Base-by-base conservation (phyloP, 2,113 vertebrate species). In the Leptobrachium leishanense region DNA sequence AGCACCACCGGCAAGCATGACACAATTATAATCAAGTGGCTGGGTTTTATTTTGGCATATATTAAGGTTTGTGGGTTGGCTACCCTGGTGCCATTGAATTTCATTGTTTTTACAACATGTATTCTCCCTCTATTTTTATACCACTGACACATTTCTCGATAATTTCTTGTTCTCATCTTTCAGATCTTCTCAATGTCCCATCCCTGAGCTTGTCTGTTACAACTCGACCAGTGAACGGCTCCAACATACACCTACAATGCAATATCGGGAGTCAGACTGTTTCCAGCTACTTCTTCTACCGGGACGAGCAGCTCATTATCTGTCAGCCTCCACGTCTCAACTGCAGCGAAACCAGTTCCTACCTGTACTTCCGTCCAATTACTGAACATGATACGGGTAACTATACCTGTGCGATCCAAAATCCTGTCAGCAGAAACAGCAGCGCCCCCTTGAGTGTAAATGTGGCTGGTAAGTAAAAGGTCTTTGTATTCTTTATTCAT, bases 391-490 rank as follows among this genome's bases (percentile, higher is more conserved):
- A 78, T 46, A 73, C 6, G n/a, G 76, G 68, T 39, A 68, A 6
- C 43, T 78, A 68, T 20, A 71, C 42, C 5, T 70, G 66, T 54
- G 43, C 7, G 6, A 69, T 59, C 40, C 20, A 71, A 40, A 78
- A 78, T 11, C 1, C 11, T n/a, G 3, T 78, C 31, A 71, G 15
- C 15, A 54, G 1, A 5, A 62, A 15, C 65, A 78, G 15, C 20
- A 78, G 76, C 46, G 9, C 31, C 6, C 42, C 67, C 11, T 57
- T 68, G 15, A 15, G 31, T 59, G 6, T 78, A 5, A 71, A 41
- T 7, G 42, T 78, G 10, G 39, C 4, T 12, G 68, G 76, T 78
- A 70, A 63, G 76, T 50, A 8, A 15, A 55, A 15, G 8, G 59
- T 5, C 59, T 31, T 31, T 31, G 20, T 31, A 31, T 31, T 1